Evolutionary conservation across 2,113 vertebrate species (phyloP).

Genomic region (Anthoscopus minutus): DNA sequence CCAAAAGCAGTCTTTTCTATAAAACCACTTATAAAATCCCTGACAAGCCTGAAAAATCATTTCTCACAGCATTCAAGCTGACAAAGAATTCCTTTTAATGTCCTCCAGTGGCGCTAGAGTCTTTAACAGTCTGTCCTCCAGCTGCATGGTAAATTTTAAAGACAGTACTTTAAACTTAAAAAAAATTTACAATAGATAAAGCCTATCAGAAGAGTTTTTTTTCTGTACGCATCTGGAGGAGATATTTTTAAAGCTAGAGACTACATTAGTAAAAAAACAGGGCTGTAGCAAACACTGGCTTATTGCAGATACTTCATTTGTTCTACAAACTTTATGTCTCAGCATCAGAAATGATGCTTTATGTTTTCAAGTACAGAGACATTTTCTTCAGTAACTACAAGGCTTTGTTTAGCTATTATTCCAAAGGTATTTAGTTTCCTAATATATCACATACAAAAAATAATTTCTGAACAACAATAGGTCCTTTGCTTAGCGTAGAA

Average conservation of each 20-base stretch:
- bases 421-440: not conserved
- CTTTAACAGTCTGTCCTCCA: not conserved
- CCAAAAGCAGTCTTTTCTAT: not conserved
- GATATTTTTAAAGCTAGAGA: not conserved
- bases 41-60: not conserved
- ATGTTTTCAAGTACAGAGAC: not conserved
- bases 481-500: not conserved
- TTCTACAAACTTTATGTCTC: not conserved
- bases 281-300: not conserved
- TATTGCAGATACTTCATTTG: not conserved
- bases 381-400: not conserved
- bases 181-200: not conserved
- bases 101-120: not conserved
- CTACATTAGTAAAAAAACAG: not conserved
- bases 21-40: not conserved
- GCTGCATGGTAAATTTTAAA: not conserved
- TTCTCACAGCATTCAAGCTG: conserved; percentile 17
- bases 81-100: conserved; percentile 48
- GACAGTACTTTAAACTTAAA: not conserved
- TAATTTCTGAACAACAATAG: not conserved
- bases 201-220: not conserved
- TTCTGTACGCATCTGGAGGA: not conserved
- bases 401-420: not conserved
- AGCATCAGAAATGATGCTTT: not conserved
- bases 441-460: not conserved